Evolutionary conservation across 2,888 invertebrate genomes (phyloP), one percentile per base, ranked within the genome.

Genomic region (Hydropsyche betteni): DNA sequence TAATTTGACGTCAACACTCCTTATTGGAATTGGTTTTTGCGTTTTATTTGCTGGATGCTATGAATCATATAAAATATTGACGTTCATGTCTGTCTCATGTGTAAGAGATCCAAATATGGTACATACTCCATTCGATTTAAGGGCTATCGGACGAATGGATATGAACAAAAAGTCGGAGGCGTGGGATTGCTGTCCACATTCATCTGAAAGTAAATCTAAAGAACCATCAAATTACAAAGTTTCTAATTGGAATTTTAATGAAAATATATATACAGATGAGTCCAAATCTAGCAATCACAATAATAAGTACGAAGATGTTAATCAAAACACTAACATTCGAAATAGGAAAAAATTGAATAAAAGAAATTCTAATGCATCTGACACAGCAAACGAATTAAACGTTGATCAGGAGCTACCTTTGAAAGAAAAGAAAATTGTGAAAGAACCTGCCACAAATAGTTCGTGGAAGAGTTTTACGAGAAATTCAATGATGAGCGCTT

Each of bases 21-120:
- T 80, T 36, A 76, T 72, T 12, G 79, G 78, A 38, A 71, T 79
- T 24, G 79, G 77, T 10, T 52, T 79, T 12, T 80, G 78, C 16
- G 1, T 84, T 95, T 71, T 89, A 90, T 1, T 89, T 95, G 58
- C 96, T 95, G 0, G 84, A 84, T 89, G 91, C 80, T 86, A 93
- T 58, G 94, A 95, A 81, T 91, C 93, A 0, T 91, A 93, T 80
- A 88, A 91, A 68, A 90, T 93, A 69, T 85, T 92, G 76, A 88
- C 87, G 51, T 86, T 86, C 74, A 88, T 88, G 0, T 80, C 88
- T 33, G 83, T 83, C 2, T 85, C 84, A 44, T 85, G 89, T 80
- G 86, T 89, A 0, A 85, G 87, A 51, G 89, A 87, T 68, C 85
- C 84, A 77, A 86, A 88, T 10, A 85, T 87, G 0, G 83, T 89